A percentile compares a stretch with the other conserved stretches of the same genome.
Conservation (phyloP, 2,797 vertebrate genomes). For the Leptatherina wallacei region DNA sequence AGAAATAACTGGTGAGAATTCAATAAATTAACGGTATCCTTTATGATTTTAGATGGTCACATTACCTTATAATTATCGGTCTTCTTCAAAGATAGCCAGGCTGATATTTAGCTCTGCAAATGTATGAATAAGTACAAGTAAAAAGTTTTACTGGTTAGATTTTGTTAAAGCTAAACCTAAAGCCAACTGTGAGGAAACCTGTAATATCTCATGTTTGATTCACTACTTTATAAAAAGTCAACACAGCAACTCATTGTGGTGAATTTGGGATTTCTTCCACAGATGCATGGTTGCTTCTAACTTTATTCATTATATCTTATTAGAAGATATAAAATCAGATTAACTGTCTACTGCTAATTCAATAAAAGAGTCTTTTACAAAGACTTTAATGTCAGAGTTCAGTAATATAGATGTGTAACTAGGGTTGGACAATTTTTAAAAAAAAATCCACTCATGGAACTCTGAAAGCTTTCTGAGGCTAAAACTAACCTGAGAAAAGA, state of each 20-base stretch:
- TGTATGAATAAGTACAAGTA: background rate
- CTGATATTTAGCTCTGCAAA: background rate
- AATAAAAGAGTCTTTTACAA: background rate
- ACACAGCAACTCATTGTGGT: too few relatives aligned
- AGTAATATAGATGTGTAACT: background rate
- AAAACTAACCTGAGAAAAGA: background rate
- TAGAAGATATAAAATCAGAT: background rate
- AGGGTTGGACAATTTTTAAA: background rate
- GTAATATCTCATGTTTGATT: too few relatives aligned
- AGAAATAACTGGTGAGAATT: too few relatives aligned
- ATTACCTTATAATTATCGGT: too few relatives aligned
- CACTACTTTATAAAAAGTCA: too few relatives aligned
- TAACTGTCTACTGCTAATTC: background rate
- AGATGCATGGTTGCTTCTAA: background rate
- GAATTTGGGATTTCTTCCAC: too few relatives aligned
- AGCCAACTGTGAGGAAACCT: background rate
- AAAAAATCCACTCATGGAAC: background rate
- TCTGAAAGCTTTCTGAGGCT: slow-evolving; percentile 15
- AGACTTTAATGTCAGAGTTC: background rate
- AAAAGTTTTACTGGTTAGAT: background rate
- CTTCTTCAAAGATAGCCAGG: too few relatives aligned
- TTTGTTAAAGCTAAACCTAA: background rate
- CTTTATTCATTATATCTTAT: background rate
- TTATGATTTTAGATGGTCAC: too few relatives aligned
- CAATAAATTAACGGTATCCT: too few relatives aligned